phyloP scores from a whole-genome alignment of 2,888 invertebrate genomes.

The Pyrochroa serraticornis region DNA sequence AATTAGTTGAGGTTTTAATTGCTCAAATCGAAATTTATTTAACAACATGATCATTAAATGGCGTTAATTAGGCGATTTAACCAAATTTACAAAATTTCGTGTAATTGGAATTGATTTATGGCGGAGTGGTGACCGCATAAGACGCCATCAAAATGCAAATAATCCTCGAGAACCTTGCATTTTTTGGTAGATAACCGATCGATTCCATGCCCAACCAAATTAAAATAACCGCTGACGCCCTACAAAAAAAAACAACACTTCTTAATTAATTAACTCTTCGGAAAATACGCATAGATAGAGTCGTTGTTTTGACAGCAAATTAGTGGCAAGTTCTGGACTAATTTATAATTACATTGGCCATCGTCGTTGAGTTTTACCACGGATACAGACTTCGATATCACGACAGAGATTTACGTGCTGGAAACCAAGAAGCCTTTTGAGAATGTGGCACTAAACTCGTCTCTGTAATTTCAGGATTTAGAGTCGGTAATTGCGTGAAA shows the following conservation, averaged over 20 bases:
- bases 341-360: constrained; percentile 57
- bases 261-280: constrained; percentile 45
- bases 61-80: constrained; percentile 13
- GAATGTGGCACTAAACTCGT: constrained; percentile 27
- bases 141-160: constrained; percentile 20
- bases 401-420: constrained; percentile 55
- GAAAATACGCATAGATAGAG: constrained; percentile 47
- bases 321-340: constrained; percentile 54
- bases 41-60: constrained; percentile 7
- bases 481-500: constrained; percentile 26
- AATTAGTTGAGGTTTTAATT: background rate
- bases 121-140: constrained; percentile 5
- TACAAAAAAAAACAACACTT: constrained; percentile 34
- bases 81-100: background rate
- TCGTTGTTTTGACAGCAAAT: constrained; percentile 56
- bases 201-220: constrained; percentile 31
- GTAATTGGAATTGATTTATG: constrained; percentile 21
- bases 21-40: constrained; percentile 1
- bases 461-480: constrained; percentile 23
- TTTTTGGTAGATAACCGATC: constrained; percentile 31
- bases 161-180: constrained; percentile 8
- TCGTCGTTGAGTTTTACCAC: constrained; percentile 53
- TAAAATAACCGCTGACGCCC: constrained; percentile 27
- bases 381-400: constrained; percentile 54
- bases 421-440: constrained; percentile 37